Conservation (phyloP, 2,113 vertebrate genomes). For the Salminus brasiliensis region DNA sequence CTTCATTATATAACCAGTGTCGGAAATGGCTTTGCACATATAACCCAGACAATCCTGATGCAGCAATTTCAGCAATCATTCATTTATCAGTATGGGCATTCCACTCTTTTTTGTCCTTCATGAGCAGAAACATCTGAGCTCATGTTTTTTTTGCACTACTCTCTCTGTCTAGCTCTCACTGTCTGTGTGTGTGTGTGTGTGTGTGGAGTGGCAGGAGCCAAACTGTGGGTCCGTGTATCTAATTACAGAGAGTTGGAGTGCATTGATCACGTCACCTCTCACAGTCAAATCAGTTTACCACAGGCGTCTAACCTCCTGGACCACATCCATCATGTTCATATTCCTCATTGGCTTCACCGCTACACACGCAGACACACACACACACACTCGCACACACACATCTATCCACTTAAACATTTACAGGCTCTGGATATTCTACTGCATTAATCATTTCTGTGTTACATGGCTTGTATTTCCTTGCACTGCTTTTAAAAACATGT, state of each 20-base stretch:
- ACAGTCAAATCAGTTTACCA: slow-evolving; percentile 84
- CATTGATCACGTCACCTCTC: slow-evolving; percentile 85
- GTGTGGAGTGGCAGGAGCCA: slow-evolving; percentile 73
- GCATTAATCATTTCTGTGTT: slow-evolving; percentile 33
- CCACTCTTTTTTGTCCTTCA: background rate
- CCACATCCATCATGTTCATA: slow-evolving; percentile 80
- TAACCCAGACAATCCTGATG: no score
- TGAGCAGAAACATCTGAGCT: slow-evolving; percentile 41
- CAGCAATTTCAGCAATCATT: no score
- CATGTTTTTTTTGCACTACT: slow-evolving; percentile 60
- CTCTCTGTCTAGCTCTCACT: slow-evolving; percentile 34
- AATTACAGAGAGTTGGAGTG: slow-evolving; percentile 86
- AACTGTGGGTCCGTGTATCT: slow-evolving; percentile 82
- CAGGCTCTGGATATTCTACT: background rate
- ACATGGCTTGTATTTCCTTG: slow-evolving; percentile 19
- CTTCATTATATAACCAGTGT: no score
- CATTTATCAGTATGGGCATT: no score
- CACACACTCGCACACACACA: slow-evolving; percentile 12
- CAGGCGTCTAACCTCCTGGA: slow-evolving; percentile 74
- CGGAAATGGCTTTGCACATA: no score
- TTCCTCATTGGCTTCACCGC: slow-evolving; percentile 64
- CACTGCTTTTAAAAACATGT: background rate
- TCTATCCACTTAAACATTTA: slow-evolving; percentile 11
- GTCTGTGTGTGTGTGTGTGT: slow-evolving; percentile 58
- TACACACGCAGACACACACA: slow-evolving; percentile 18